Base-by-base conservation (phyloP, 2,888 invertebrate species). In the Saturnia pavonia region DNA sequence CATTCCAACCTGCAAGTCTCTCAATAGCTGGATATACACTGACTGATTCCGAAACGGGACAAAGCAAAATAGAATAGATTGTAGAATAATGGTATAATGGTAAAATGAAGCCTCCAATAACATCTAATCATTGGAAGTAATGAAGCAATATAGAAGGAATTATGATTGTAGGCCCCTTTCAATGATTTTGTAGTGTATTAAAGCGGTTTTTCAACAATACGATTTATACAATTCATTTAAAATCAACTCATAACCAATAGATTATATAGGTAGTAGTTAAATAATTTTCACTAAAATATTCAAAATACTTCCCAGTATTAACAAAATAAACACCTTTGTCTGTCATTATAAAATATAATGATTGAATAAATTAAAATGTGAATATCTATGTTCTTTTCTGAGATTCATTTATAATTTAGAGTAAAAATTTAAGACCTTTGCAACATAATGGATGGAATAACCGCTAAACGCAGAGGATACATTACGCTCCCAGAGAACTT, bases 351-450 rank as follows among this genome's bases (percentile, higher is more conserved):
- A 54, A 54, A 11, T n/a, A 22, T 22, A 22, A n/a, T 54, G 9
- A 1, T 54, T 54, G 11, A 9, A 54, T 54, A 54, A 54, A 63
- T 16, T 27, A 63, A 60, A 63, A 63, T 16, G 25, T 27, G 43
- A 19, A n/a, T 22, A 25, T 25, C 16, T 27, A 67, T 43, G n/a
- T 67, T 67, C 22, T 22, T 34, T 68, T 34, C 51, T 34, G 68
- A 34, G 34, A 68, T 63, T 68, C 42, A 45, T 70, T 19, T 45
- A 70, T 67, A 70, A 70, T 70, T 70, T 51, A 67, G 25, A 57
- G 40, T 57, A 57, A 70, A 70, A 69, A 70, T 67, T 70, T 43
- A 70, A 70, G 43, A 67, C 66, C 45, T 70, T 67, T 57, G 54
- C 43, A 42, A 42, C 40, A 22, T 70, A 70, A 69, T 65, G 63